Base-by-base conservation (phyloP, 2,888 invertebrate genomes). In the Callinectes sapidus region DNA sequence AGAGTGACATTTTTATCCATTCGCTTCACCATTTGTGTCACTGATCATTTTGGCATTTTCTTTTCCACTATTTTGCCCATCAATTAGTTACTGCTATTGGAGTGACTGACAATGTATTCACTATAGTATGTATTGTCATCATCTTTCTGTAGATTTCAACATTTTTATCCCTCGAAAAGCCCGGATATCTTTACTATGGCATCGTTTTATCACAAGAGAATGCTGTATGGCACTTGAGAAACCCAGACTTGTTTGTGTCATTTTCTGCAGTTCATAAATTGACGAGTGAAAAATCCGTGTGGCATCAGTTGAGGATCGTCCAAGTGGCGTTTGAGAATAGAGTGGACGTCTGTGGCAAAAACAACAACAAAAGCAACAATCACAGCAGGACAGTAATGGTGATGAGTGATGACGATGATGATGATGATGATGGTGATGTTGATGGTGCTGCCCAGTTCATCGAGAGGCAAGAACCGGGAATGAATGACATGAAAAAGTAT, bases 321-420 rank as follows among this genome's bases (percentile, higher is more conserved):
- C 61, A 61, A 61, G 61, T 61, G 61, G 61, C 61, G 23, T 61
- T 61, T 61, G 61, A 23, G 16, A 23, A 23, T 61, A 23, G 61
- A 61, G 23, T 61, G 61, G 61, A 61, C 23, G 61, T 61, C 13
- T 61, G 61, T 61, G 61, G 61, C 61, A 61, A 23, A 5, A 61
- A 61, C 18, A 71, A 71, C 28, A 71, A 71, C 28, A 28, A 71
- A 71, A n/a, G 71, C 71, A 71, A 71, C 71, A 71, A 71, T 71
- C 71, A 71, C 71, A 71, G 71, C 28, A 71, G 42, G n/a, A n/a
- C 16, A 85, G 39, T 32, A 35, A 6, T 42, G 16, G 55, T n/a
- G 55, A n/a, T 71, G n/a, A 71, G 10, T 71, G n/a, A 23, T n/a
- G n/a, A n/a, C 6, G 71, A n/a, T 28, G 71, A 61, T 61, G 61